phyloP scores from a whole-genome alignment of 2,113 vertebrate species.

The Rhynchomys soricoides region DNA sequence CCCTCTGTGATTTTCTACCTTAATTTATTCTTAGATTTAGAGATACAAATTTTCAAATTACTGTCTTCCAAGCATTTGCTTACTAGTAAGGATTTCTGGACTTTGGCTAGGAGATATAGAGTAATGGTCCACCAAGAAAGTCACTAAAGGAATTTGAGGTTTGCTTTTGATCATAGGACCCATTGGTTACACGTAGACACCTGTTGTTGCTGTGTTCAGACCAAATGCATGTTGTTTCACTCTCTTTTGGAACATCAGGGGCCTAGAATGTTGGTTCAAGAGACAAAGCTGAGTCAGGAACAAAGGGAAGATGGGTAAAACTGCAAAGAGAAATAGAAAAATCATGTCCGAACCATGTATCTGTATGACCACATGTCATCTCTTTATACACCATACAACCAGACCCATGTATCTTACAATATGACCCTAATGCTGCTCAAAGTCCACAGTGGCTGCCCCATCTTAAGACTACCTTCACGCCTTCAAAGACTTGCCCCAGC shows the following conservation, averaged over 20 bases:
- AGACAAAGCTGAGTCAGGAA: neutral
- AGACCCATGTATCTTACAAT: neutral
- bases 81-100: neutral
- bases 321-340: neutral
- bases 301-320: neutral
- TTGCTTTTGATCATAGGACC: neutral
- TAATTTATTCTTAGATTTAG: neutral
- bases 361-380: neutral
- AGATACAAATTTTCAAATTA: neutral
- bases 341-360: neutral
- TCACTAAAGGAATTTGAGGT: neutral
- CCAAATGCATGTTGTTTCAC: rapidly evolving
- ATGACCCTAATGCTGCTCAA: neutral
- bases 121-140: neutral
- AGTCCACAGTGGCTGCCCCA: neutral
- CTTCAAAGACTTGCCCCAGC: neutral
- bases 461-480: neutral
- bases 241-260: neutral
- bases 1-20: neutral
- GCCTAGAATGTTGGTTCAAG: neutral
- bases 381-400: neutral
- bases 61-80: neutral
- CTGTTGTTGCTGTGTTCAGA: neutral
- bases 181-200: neutral
- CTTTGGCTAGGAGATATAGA: neutral